A percentile compares a stretch with the other conserved stretches of the same genome.
These are phyloP conservation scores for Trialeurodes vaporariorum DNA, from an alignment of 1,140 invertebrate species.

Conservation along the genomic window DNA sequence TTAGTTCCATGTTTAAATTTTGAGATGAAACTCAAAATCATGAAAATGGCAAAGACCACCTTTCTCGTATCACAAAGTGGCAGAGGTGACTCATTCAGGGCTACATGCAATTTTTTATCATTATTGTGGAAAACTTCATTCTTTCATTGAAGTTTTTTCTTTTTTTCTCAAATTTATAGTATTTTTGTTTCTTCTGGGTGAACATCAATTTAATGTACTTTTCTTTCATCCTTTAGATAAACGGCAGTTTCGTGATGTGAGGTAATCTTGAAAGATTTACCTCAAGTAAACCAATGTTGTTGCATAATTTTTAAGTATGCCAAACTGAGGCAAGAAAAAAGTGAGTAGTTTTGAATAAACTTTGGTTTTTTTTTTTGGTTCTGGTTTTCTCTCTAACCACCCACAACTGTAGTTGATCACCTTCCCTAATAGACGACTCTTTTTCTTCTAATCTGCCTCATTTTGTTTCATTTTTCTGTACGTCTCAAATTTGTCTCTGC, in stretches of 20 bases:
- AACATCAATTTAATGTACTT: not conserved
- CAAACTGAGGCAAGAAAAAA: not conserved
- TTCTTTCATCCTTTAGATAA: not conserved
- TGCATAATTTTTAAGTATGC: not conserved
- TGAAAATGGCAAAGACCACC: not conserved
- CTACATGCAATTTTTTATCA: too few relatives aligned
- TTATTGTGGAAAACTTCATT: too few relatives aligned
- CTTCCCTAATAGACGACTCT: not conserved
- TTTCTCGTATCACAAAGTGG: not conserved
- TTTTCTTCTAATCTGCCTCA: not conserved
- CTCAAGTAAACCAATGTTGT: not conserved
- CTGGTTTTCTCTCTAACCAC: too few relatives aligned
- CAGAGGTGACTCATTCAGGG: not conserved
- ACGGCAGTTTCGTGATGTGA: not conserved
- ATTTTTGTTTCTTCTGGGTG: not conserved
- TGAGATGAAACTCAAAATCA: too few relatives aligned
- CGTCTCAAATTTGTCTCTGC: too few relatives aligned
- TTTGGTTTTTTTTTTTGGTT: not conserved
- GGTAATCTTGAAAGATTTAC: not conserved
- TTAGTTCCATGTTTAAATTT: too few relatives aligned
- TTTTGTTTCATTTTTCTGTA: not conserved
- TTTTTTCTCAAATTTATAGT: too few relatives aligned
- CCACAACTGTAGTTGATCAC: not conserved
- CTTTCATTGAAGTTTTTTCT: too few relatives aligned
- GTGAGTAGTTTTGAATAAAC: not conserved